Evolutionary conservation across 2,888 invertebrate species (phyloP).

Genomic region (Sepioteuthis lessoniana): DNA sequence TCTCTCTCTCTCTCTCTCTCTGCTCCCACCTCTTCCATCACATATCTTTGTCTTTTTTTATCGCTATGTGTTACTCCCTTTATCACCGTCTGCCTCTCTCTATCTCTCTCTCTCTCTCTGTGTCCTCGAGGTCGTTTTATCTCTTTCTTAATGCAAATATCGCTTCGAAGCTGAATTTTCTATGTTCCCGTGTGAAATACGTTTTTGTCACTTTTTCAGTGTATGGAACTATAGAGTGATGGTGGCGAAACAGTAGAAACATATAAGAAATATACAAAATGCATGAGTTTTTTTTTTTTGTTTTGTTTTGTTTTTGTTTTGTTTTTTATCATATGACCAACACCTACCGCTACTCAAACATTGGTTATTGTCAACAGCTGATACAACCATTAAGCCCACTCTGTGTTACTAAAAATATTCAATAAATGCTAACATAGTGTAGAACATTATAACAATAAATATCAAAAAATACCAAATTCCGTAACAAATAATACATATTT

Average conservation of each 20-base stretch:
- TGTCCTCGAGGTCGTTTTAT: background rate
- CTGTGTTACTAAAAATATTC: background rate
- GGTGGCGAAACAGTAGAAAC: background rate
- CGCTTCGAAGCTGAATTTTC: background rate
- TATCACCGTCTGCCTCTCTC: no score
- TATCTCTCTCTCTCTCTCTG: background rate
- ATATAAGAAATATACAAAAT: background rate
- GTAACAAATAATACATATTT: no score
- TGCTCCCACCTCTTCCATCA: background rate
- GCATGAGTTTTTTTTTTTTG: background rate
- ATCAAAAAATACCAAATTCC: no score
- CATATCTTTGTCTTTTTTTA: no score
- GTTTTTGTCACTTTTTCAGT: background rate
- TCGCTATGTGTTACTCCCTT: no score
- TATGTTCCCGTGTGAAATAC: slow-evolving; percentile 33
- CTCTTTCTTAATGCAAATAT: background rate
- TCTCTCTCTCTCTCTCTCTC: background rate
- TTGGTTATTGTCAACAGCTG: background rate
- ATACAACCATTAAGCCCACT: background rate
- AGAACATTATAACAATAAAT: no score
- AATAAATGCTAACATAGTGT: no score
- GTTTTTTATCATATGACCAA: background rate
- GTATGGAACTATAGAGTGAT: background rate
- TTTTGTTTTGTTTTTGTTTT: no score
- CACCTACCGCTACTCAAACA: background rate